Percentiles rank a stretch among this genome's conserved stretches.
These are phyloP conservation scores for Danio albolineatus DNA, from an alignment of 2,797 vertebrate species.

Conservation along the genomic window DNA sequence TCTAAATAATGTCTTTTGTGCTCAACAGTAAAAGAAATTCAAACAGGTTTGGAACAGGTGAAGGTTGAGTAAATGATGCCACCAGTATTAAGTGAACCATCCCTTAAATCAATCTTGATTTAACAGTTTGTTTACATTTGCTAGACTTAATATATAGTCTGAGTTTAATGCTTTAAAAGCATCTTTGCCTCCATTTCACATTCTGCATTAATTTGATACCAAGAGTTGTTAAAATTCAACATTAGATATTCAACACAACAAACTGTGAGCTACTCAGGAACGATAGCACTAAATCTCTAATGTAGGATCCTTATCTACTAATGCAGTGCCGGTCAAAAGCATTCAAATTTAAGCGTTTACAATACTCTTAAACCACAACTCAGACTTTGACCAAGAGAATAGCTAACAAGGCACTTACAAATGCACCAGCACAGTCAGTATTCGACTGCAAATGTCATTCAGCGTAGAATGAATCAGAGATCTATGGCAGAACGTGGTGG, in stretches of 20 bases:
- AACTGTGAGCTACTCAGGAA: background rate
- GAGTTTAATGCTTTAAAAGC: background rate
- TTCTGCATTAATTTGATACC: background rate
- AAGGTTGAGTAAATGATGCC: too few relatives aligned
- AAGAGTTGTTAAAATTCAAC: background rate
- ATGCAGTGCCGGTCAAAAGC: background rate
- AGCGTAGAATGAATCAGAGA: background rate
- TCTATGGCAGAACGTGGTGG: background rate
- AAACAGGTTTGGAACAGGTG: too few relatives aligned
- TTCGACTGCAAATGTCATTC: slow-evolving; percentile 23
- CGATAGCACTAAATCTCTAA: slow-evolving; percentile 1
- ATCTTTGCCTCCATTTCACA: background rate
- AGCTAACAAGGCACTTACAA: background rate
- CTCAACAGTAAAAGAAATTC: too few relatives aligned
- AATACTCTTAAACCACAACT: slow-evolving; percentile 10
- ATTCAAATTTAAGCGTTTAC: background rate
- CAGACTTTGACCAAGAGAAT: background rate
- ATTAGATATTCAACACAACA: slow-evolving; percentile 20
- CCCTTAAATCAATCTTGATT: too few relatives aligned
- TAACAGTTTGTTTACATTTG: too few relatives aligned
- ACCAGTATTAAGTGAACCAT: too few relatives aligned
- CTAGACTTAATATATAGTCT: background rate
- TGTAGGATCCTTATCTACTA: slow-evolving; percentile 1
- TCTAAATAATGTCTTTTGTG: too few relatives aligned
- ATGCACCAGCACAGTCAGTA: background rate